Evolutionary conservation across 2,888 invertebrate species (phyloP).

Genomic region (Sphaeridia pumilis): DNA sequence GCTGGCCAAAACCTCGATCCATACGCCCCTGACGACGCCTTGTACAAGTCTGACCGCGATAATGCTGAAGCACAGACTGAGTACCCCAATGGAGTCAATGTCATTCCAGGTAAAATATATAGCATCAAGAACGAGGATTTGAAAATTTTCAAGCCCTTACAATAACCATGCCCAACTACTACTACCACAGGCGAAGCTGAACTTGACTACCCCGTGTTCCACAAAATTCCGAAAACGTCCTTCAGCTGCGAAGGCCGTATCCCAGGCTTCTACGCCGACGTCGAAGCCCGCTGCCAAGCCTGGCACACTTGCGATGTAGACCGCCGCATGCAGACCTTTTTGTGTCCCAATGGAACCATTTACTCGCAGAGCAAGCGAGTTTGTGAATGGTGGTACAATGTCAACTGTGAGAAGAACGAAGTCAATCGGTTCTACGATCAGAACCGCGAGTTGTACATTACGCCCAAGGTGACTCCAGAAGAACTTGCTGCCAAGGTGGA

Average conservation of each 20-base stretch:
- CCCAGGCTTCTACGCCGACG: constrained; percentile 32
- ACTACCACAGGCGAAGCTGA: constrained; percentile 27
- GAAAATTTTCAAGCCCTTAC: not conserved
- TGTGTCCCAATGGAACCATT: constrained; percentile 35
- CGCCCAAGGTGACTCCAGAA: constrained; percentile 13
- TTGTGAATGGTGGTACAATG: constrained; percentile 34
- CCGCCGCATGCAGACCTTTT: constrained; percentile 31
- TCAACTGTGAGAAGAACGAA: constrained; percentile 28
- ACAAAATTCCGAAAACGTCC: constrained; percentile 25
- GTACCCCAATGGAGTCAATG: constrained; percentile 35
- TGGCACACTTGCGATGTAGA: constrained; percentile 35
- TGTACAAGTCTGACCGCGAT: constrained; percentile 9
- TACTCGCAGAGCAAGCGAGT: constrained; percentile 33
- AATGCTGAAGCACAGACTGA: constrained; percentile 24
- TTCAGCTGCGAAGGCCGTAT: constrained; percentile 29
- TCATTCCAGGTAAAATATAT: constrained; percentile 29
- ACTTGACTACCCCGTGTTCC: constrained; percentile 31
- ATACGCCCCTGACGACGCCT: constrained; percentile 9
- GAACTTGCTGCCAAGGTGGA: constrained; percentile 12
- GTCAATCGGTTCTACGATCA: constrained; percentile 27
- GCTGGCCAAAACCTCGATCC: constrained; percentile 7
- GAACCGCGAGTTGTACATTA: constrained; percentile 31
- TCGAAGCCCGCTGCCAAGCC: constrained; percentile 32
- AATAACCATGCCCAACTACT: not conserved
- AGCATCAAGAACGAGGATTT: not conserved